Percentiles rank a stretch among this genome's conserved stretches.
phyloP scores from a whole-genome alignment of 2,888 invertebrate genomes.

The Petrolisthes manimaculis region DNA sequence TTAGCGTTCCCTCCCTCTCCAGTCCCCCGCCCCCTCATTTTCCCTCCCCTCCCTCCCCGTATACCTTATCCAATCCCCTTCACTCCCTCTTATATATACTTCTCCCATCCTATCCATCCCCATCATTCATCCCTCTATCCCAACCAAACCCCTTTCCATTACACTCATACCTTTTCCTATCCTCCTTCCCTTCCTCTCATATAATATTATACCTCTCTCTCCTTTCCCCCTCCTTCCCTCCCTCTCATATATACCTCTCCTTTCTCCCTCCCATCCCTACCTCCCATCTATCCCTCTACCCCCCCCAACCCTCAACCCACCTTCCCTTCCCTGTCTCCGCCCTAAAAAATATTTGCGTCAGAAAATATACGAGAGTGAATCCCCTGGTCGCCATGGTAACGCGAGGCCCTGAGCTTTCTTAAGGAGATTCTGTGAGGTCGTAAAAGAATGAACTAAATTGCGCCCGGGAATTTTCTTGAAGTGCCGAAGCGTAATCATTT shows the following conservation, averaged over 20 bases:
- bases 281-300: not conserved
- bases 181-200: not conserved
- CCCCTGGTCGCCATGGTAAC: constrained; percentile 12
- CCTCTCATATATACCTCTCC: not conserved
- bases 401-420: constrained; percentile 11
- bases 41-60: not conserved
- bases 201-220: not conserved
- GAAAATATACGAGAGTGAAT: constrained; percentile 8
- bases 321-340: not conserved
- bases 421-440: constrained; percentile 4
- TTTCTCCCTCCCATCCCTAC: not conserved
- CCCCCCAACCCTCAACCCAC: not conserved
- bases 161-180: not conserved
- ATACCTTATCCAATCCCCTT: not conserved
- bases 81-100: not conserved
- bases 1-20: not conserved
- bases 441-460: constrained; percentile 16
- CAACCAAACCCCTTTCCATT: not conserved
- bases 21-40: not conserved
- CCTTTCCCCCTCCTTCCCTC: not conserved
- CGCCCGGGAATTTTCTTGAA: not conserved
- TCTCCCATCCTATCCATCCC: not conserved
- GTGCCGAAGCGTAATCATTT: constrained; percentile 10
- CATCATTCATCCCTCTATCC: not conserved
- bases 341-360: constrained; percentile 9